Evolutionary conservation across 2,113 vertebrate species (phyloP).

Genomic region (Trematocara stigmaticum): DNA sequence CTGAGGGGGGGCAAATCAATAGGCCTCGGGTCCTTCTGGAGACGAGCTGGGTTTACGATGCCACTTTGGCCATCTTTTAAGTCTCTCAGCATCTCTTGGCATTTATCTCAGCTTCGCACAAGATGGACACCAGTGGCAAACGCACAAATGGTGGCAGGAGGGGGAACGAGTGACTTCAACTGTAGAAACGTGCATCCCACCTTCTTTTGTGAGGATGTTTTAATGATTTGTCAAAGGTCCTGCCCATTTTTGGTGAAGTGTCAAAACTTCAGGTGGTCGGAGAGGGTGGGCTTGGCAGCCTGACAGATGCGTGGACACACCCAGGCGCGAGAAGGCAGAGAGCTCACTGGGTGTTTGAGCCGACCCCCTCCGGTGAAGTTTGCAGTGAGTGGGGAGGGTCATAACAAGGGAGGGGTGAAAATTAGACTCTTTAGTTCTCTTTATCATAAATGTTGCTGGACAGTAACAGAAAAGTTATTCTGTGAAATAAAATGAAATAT

Average conservation of each 20-base stretch:
- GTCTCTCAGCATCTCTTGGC: constrained; percentile 47
- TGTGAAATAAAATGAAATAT: not conserved
- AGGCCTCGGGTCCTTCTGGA: constrained; percentile 56
- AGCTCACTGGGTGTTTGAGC: constrained; percentile 1
- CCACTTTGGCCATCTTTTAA: constrained; percentile 60
- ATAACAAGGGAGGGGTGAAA: not conserved
- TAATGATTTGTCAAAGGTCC: not conserved
- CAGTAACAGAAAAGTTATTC: not conserved
- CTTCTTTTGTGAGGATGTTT: not conserved
- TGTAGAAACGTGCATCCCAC: not conserved
- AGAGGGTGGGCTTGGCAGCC: not conserved
- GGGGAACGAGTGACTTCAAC: not conserved
- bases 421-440: not conserved
- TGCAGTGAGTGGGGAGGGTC: not conserved
- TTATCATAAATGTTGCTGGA: not conserved
- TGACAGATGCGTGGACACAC: not conserved
- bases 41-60: constrained; percentile 57
- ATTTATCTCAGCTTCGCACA: constrained; percentile 49
- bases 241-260: not conserved
- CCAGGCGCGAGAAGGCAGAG: not conserved
- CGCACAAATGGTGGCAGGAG: not conserved
- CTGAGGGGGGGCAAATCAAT: constrained; percentile 63
- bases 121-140: constrained; percentile 35
- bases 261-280: not conserved
- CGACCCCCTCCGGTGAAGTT: not conserved